Conservation (phyloP, 2,888 invertebrate genomes). For the Lottia gigantea region DNA sequence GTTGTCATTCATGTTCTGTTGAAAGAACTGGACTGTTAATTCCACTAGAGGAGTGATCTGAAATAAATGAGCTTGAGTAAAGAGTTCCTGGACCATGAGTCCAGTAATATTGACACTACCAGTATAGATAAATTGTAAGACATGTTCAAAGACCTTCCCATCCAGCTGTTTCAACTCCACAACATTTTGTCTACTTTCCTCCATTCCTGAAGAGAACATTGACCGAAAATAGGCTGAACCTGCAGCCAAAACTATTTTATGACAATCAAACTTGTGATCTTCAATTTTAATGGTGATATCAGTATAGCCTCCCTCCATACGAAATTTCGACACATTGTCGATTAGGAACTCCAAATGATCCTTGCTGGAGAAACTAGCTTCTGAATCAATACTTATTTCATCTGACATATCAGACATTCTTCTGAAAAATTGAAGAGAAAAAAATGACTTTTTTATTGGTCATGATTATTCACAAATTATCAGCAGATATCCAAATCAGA, state of each 20-base stretch:
- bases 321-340: constrained; percentile 53
- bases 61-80: constrained; percentile 58
- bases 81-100: constrained; percentile 50
- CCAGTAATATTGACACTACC: constrained; percentile 51
- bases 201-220: constrained; percentile 63
- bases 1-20: constrained; percentile 54
- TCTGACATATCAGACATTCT: background rate
- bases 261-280: constrained; percentile 50
- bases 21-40: constrained; percentile 54
- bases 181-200: constrained; percentile 53
- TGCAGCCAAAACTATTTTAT: constrained; percentile 58
- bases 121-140: constrained; percentile 56
- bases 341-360: constrained; percentile 54
- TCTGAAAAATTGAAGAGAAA: background rate
- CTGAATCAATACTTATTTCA: background rate
- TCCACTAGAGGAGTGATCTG: constrained; percentile 40
- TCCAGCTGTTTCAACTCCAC: constrained; percentile 56
- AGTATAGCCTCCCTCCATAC: constrained; percentile 52
- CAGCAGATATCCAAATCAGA: too few relatives aligned
- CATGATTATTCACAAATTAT: too few relatives aligned
- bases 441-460: too few relatives aligned
- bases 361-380: constrained; percentile 41
- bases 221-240: constrained; percentile 59
- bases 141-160: constrained; percentile 51
- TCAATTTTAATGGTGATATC: constrained; percentile 54